Evolutionary conservation across 2,888 invertebrate species (phyloP).

Genomic region (Drosophila subsilvestris): DNA sequence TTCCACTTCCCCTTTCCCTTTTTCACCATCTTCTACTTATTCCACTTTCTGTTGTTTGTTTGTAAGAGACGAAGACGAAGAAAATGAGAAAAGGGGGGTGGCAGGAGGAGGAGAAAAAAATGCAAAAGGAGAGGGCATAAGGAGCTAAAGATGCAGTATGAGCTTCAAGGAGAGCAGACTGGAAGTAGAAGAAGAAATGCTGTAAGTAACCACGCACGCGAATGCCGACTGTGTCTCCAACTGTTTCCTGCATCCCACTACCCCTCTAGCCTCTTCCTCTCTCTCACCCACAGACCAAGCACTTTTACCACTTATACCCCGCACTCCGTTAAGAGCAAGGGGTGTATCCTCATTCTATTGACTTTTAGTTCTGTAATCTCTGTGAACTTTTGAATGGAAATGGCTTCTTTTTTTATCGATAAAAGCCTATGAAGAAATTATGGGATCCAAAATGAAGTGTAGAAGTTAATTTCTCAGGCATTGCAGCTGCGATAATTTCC

Average conservation of each 20-base stretch:
- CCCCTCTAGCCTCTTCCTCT: too few species aligned
- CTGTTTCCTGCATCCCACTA: slow-evolving; percentile 6
- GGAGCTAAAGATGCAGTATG: neutral
- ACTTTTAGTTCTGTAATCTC: too few species aligned
- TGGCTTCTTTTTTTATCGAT: too few species aligned
- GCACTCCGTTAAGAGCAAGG: neutral
- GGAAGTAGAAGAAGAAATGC: slow-evolving; percentile 4
- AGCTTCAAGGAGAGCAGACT: neutral
- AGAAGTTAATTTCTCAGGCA: too few species aligned
- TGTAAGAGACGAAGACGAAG: neutral
- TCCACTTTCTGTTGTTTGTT: slow-evolving; percentile 8
- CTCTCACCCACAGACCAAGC: neutral
- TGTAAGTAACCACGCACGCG: slow-evolving; percentile 23
- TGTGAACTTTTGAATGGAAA: too few species aligned
- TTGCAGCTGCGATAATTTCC: too few species aligned
- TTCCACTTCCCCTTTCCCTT: neutral
- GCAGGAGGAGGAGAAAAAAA: neutral
- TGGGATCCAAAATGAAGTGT: too few species aligned
- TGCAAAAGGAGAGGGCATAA: neutral
- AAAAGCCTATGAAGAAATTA: too few species aligned
- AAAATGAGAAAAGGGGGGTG: neutral
- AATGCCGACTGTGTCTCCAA: slow-evolving; percentile 12
- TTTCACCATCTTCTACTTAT: neutral
- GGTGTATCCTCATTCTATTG: neutral
- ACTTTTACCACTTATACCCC: neutral